Evolutionary conservation across 2,113 vertebrate genomes (phyloP), one percentile per base, ranked within the genome.

Genomic region (Hydrochoerus hydrochaeris): DNA sequence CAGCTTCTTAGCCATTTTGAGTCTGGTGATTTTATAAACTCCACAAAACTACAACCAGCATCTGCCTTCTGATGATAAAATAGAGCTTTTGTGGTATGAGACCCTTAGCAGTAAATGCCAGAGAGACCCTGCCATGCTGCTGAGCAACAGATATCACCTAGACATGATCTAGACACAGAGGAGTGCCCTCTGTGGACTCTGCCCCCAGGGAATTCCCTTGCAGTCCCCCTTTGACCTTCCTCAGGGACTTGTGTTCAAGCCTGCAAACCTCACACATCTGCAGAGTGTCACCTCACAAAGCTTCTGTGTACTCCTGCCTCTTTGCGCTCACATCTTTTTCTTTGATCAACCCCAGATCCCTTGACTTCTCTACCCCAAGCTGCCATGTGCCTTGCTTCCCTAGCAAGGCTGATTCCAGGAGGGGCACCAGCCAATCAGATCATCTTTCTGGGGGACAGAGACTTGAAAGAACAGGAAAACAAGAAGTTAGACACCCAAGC

Each of bases 91-190:
- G 46, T 13, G 35, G 71, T 26, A 0, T 5, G 52, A 77, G 58
- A 17, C 13, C 30, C 77, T 71, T 20, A 12, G 63, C 0, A 3
- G 2, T 24, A 0, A 46, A 20, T 14, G 35, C 2, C 5, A 26
- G 22, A 92, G 52, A 69, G 4, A 35, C 19, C 6, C 11, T 10
- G 3, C 58, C 14, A 16, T 12, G 19, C 71, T 71, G 22, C 65
- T 32, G 24, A 77, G 41, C 0, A 5, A 41, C 20, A 92, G 52
- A 32, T 5, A 26, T 22, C 22, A 30, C 38, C 8, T 26, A 9
- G 26, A 80, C 49, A 26, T 30, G 65, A 49, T 20, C 10, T 49
- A 8, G n/a, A 81, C 62, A 44, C 12, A 10, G 0, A 41, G 11
- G 65, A 44, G 32, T 1, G 35, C 57, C 13, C 11, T 30, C 28